Evolutionary conservation across 2,888 invertebrate genomes (phyloP).

Genomic region (Brachypterus glaber): DNA sequence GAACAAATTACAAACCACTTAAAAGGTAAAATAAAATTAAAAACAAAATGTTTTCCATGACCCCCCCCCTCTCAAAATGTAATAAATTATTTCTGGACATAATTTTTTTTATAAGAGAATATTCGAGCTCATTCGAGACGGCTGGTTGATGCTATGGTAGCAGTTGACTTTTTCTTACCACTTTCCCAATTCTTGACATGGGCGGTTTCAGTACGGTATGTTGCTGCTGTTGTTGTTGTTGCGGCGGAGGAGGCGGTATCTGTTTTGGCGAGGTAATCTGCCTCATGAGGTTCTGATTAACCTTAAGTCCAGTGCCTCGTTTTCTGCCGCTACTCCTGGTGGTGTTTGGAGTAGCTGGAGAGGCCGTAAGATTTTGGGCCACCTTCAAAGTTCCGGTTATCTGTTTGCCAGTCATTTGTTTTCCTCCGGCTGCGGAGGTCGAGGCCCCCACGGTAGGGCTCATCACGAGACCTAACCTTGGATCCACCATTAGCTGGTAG

Average conservation of each 20-base stretch:
- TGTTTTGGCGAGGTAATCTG: constrained; percentile 4
- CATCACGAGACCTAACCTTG: constrained; percentile 25
- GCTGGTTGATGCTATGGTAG: neutral
- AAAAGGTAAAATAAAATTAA: too few species aligned
- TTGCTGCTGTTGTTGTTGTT: constrained; percentile 7
- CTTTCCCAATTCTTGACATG: neutral
- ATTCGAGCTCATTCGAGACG: neutral
- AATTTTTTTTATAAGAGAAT: too few species aligned
- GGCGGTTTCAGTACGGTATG: neutral
- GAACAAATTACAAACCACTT: too few species aligned
- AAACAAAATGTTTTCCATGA: too few species aligned
- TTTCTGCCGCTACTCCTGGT: constrained; percentile 11
- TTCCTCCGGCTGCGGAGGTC: constrained; percentile 1
- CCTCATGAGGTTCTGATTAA: too few species aligned
- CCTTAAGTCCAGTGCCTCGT: too few species aligned
- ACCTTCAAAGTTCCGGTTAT: constrained; percentile 10
- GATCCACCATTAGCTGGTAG: constrained; percentile 46
- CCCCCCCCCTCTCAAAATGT: too few species aligned
- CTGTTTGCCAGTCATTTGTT: neutral
- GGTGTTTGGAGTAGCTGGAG: neutral
- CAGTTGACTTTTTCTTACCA: neutral
- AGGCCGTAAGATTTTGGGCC: constrained; percentile 14
- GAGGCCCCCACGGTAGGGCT: constrained; percentile 2
- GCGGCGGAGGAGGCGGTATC: constrained; percentile 6
- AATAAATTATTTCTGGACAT: too few species aligned